Base-by-base conservation (phyloP, 2,888 invertebrate species). In the Ditula angustiorana region DNA sequence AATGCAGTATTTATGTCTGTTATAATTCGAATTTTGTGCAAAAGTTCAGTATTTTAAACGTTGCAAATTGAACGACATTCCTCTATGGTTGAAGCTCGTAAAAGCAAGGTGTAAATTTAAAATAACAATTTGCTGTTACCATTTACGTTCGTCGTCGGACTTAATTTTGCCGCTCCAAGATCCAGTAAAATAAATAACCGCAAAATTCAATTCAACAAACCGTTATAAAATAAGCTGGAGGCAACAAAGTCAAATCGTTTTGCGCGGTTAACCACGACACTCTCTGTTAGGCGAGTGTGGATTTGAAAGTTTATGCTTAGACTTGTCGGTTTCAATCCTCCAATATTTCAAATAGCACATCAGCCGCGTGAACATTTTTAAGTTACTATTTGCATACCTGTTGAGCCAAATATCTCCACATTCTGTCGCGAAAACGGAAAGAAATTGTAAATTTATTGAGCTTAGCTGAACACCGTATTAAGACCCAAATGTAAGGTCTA, bases 151-250 rank as follows among this genome's bases (percentile, higher is more conserved):
- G 71, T 69, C 76, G 73, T 70, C 73, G 57, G 68, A 71, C 66
- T 78, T 81, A 74, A 76, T 75, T 77, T 74, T 74, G 75, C 77
- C 77, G 75, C 76, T 79, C 80, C 83, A 80, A 82, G 81, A 75
- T 80, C 77, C 76, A 87, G 85, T 86, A 87, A 90, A 88, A 92
- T 91, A 92, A 91, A 91, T 88, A 91, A 92, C 92, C 92, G 87
- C 92, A 92, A 82, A 92, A 91, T 92, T 92, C 92, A 92, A 92
- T 92, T 90, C 85, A 81, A 85, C 88, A 85, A 81, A 86, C 92
- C 91, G 92, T 92, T 92, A 92, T 88, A 89, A 88, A 90, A 92
- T 90, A 88, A 89, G 85, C 88, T 89, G 75, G 70, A 85, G 85
- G 89, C 86, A 83, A 90, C 88, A 88, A 86, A 90, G 89, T 90